A percentile compares a stretch with the other conserved stretches of the same genome.
These are phyloP conservation scores for Pelecanoides urinatrix DNA, from an alignment of 2,113 vertebrate species.

Conservation along the genomic window DNA sequence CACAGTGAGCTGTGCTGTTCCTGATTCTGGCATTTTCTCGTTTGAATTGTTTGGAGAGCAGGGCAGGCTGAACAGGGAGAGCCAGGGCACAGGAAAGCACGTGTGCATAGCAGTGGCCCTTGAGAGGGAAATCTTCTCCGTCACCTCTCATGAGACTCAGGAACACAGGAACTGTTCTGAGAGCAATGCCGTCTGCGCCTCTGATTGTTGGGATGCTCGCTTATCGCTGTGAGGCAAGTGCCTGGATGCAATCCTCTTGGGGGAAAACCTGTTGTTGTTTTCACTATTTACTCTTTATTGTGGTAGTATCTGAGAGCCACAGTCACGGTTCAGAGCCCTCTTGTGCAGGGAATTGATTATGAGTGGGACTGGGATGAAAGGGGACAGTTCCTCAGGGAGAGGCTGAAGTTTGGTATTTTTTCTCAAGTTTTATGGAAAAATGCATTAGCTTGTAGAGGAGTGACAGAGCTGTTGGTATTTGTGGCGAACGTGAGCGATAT, in stretches of 20 bases:
- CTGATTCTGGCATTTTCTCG: rapidly evolving
- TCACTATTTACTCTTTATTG: not conserved
- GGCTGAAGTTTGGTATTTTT: not conserved
- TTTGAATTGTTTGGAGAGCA: not conserved
- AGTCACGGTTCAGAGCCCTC: not conserved
- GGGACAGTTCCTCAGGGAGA: not conserved
- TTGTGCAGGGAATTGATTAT: not conserved
- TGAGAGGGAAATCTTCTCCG: not conserved
- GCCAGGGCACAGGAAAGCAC: not conserved
- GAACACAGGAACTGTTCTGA: not conserved
- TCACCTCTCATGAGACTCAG: not conserved
- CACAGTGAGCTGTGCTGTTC: not conserved
- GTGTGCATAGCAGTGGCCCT: not conserved
- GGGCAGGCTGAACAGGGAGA: not conserved
- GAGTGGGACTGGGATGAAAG: not conserved
- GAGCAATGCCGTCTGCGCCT: not conserved
- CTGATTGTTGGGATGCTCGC: not conserved
- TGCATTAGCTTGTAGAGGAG: not conserved
- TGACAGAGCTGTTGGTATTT: not conserved
- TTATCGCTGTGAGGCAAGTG: not conserved
- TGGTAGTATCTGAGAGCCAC: not conserved
- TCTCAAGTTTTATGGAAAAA: not conserved
- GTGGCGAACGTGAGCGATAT: not conserved
- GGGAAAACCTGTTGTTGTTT: not conserved
- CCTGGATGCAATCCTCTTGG: not conserved